Evolutionary conservation across 2,113 vertebrate species (phyloP).

Genomic region (Gasterosteus nipponicus): DNA sequence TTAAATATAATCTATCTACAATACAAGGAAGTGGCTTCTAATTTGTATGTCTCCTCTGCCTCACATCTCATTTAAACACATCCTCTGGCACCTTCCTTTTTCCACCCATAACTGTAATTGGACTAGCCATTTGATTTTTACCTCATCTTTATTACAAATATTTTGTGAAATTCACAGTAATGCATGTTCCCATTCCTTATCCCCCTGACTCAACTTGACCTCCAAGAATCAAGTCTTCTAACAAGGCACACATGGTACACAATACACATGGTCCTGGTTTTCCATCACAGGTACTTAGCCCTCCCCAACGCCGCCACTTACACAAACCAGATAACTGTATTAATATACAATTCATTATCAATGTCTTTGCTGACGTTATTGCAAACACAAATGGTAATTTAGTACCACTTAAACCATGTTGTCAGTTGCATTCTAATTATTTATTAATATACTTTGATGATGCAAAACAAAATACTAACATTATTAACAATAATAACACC

Average conservation of each 20-base stretch:
- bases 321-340: slow-evolving; percentile 28
- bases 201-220: slow-evolving; percentile 10
- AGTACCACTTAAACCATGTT: background rate
- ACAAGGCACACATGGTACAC: background rate
- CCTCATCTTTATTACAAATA: slow-evolving; percentile 39
- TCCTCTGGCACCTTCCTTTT: background rate
- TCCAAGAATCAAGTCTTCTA: slow-evolving; percentile 37
- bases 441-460: slow-evolving; percentile 20
- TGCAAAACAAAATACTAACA: background rate
- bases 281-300: slow-evolving; percentile 24
- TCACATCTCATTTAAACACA: slow-evolving; percentile 14
- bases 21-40: background rate
- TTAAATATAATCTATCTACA: slow-evolving; percentile 26
- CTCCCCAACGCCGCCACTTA: slow-evolving; percentile 4
- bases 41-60: slow-evolving; percentile 16
- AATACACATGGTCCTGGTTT: slow-evolving; percentile 32
- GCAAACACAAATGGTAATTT: slow-evolving; percentile 26
- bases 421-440: slow-evolving; percentile 23
- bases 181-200: background rate
- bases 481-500: background rate
- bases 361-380: slow-evolving; percentile 17
- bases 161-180: slow-evolving; percentile 38
- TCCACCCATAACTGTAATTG: background rate
- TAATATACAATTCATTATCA: slow-evolving; percentile 52
- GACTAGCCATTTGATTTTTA: background rate